Conservation (phyloP, 2,888 invertebrate genomes). For the Cosmia pyralina region DNA sequence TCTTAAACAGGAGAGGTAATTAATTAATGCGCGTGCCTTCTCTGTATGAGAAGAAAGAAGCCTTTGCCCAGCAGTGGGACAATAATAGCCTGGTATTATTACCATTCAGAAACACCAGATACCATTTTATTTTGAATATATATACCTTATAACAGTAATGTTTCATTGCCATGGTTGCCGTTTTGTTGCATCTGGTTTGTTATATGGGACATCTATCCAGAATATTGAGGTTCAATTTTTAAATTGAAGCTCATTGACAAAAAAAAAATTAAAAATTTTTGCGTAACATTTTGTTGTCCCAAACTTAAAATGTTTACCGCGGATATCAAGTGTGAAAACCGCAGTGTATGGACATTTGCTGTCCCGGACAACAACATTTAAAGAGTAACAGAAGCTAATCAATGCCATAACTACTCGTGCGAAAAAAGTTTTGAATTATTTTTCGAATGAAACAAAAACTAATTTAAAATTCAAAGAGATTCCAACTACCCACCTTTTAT, state of each 20-base stretch:
- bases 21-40: background rate
- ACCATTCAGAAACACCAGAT: background rate
- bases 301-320: too few relatives aligned
- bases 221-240: too few relatives aligned
- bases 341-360: too few relatives aligned
- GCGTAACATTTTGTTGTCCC: too few relatives aligned
- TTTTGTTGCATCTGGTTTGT: background rate
- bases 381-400: background rate
- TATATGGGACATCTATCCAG: background rate
- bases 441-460: background rate
- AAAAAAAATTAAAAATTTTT: too few relatives aligned
- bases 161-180: background rate
- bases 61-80: too few relatives aligned
- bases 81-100: background rate
- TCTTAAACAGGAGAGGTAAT: too few relatives aligned
- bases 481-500: conserved; percentile 29
- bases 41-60: background rate
- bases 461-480: background rate
- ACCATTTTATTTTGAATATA: background rate
- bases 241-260: too few relatives aligned
- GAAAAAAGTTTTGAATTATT: background rate
- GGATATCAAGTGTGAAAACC: too few relatives aligned
- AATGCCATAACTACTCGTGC: background rate
- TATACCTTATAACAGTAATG: too few relatives aligned
- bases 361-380: too few relatives aligned